A percentile compares a stretch with the other conserved stretches of the same genome.
These are phyloP conservation scores for Sylvicola cinctus DNA, from an alignment of 2,888 invertebrate genomes.

Conservation along the genomic window DNA sequence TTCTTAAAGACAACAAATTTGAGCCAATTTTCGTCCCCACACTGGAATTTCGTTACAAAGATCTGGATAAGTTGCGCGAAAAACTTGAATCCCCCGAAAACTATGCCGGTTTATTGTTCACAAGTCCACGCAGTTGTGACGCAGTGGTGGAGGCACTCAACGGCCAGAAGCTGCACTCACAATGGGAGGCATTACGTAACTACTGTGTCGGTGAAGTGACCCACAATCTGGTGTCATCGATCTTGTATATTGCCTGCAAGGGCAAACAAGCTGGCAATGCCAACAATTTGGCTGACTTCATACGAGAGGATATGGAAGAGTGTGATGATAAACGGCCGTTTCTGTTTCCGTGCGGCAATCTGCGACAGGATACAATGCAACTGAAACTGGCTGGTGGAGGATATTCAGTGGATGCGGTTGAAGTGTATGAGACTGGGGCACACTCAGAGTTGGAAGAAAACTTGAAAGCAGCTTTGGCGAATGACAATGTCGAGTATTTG, in stretches of 20 bases:
- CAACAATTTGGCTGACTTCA: conserved; percentile 27
- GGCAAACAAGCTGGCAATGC: conserved; percentile 35
- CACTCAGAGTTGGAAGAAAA: conserved; percentile 25
- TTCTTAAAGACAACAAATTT: conserved; percentile 25
- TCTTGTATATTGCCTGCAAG: conserved; percentile 26
- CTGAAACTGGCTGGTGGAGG: conserved; percentile 23
- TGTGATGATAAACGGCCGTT: conserved; percentile 23
- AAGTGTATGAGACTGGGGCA: conserved; percentile 31
- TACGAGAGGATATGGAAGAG: conserved; percentile 27
- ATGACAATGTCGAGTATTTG: conserved; percentile 28
- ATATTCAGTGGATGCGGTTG: conserved; percentile 26
- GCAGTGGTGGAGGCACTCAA: conserved; percentile 24
- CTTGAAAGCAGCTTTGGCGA: conserved; percentile 21
- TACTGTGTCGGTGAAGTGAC: conserved; percentile 34
- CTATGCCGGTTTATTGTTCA: conserved; percentile 31
- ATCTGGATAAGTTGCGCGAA: conserved; percentile 22
- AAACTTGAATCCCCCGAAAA: conserved; percentile 25
- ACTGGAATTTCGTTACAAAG: conserved; percentile 29
- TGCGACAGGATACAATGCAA: conserved; percentile 30
- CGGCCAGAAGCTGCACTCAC: conserved; percentile 17
- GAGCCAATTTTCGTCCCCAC: conserved; percentile 28
- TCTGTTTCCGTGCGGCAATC: conserved; percentile 33
- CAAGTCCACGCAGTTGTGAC: conserved; percentile 33
- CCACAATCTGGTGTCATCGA: conserved; percentile 23
- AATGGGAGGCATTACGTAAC: conserved; percentile 27